Percentiles rank a stretch among this genome's conserved stretches.
Conservation (phyloP, 2,888 invertebrate genomes). For the Heliconius hortense region DNA sequence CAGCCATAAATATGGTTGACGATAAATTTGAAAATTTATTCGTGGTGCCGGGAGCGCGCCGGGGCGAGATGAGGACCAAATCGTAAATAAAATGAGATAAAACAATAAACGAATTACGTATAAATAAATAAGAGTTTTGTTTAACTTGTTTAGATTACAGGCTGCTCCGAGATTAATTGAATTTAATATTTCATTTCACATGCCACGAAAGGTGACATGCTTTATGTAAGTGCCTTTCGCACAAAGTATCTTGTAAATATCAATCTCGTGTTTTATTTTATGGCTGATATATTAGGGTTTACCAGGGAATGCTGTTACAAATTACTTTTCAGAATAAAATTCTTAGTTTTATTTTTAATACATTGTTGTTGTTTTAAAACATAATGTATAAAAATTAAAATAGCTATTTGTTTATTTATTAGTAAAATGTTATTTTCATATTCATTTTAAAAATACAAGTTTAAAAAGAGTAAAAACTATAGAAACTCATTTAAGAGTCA, state of each 20-base stretch:
- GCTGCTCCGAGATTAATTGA: slow-evolving; percentile 49
- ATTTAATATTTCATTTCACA: slow-evolving; percentile 40
- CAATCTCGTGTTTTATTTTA: slow-evolving; percentile 30
- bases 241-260: slow-evolving; percentile 32
- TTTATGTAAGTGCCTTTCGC: slow-evolving; percentile 36
- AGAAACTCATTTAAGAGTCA: background rate
- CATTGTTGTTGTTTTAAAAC: background rate
- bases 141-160: slow-evolving; percentile 68
- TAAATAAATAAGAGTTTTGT: slow-evolving; percentile 80
- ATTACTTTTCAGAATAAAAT: slow-evolving; percentile 3
- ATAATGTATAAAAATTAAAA: background rate
- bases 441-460: background rate
- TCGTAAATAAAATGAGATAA: slow-evolving; percentile 80
- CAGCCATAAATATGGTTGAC: slow-evolving; percentile 70
- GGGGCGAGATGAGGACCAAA: slow-evolving; percentile 56
- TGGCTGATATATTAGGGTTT: slow-evolving; percentile 13
- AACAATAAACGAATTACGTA: slow-evolving; percentile 81
- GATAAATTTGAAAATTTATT: slow-evolving; percentile 78
- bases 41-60: slow-evolving; percentile 56
- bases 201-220: slow-evolving; percentile 32
- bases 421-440: background rate
- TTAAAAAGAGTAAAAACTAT: background rate
- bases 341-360: background rate
- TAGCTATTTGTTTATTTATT: background rate
- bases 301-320: slow-evolving; percentile 13